Conservation (phyloP, 2,888 invertebrate species). For the Pheosia tremula region DNA sequence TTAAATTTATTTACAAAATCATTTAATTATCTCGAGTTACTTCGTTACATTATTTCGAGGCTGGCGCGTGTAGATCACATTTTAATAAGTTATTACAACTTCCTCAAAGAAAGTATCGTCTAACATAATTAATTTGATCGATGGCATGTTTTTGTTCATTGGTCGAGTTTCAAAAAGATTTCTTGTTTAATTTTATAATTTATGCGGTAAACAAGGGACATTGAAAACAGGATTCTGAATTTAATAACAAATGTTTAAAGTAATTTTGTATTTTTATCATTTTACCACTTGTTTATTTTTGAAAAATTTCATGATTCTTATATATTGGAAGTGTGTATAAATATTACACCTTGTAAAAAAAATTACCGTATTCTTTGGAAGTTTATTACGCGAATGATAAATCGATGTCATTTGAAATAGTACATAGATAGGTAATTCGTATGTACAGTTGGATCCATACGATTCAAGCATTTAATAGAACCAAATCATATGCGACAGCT, state of each 20-base stretch:
- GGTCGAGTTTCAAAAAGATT: slow-evolving; percentile 17
- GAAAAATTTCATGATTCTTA: no score
- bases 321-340: no score
- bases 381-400: no score
- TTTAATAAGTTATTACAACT: slow-evolving; percentile 33
- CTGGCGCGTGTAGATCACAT: slow-evolving; percentile 14
- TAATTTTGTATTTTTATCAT: no score
- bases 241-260: no score
- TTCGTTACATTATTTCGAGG: slow-evolving; percentile 6
- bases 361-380: no score
- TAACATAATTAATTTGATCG: slow-evolving; percentile 43
- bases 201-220: background rate
- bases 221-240: background rate
- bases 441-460: background rate
- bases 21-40: slow-evolving; percentile 4
- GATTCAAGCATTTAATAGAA: slow-evolving; percentile 52
- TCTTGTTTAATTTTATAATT: slow-evolving; percentile 12
- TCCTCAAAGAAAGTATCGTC: slow-evolving; percentile 33
- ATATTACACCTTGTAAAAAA: no score
- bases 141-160: slow-evolving; percentile 29
- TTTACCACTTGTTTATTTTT: no score
- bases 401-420: no score
- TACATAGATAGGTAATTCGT: background rate
- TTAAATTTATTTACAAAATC: slow-evolving; percentile 9
- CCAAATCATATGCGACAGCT: slow-evolving; percentile 71